Conservation (phyloP, 2,888 invertebrate genomes). For the Hyppa rectilinea region DNA sequence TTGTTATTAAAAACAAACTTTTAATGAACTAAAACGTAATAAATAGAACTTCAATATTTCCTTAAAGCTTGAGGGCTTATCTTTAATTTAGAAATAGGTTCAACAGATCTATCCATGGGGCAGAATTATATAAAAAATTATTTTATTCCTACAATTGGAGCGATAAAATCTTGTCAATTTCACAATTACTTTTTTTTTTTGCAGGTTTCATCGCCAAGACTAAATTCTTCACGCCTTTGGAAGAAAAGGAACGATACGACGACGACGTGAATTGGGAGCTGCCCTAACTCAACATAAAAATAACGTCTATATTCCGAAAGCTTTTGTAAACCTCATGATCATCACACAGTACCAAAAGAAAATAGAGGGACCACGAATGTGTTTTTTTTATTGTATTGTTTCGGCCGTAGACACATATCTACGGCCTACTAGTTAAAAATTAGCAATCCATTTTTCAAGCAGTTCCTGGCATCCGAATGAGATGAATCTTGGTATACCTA, state of each 20-base stretch:
- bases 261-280: slow-evolving; percentile 93
- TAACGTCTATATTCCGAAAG: slow-evolving; percentile 53
- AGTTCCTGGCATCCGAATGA: too few relatives aligned
- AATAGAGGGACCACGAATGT: not conserved
- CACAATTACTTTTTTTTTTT: slow-evolving; percentile 55
- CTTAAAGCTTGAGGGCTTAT: too few relatives aligned
- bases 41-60: too few relatives aligned
- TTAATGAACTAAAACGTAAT: too few relatives aligned
- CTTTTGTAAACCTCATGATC: slow-evolving; percentile 32
- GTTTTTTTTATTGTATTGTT: not conserved
- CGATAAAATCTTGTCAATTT: too few relatives aligned
- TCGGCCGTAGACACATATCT: not conserved
- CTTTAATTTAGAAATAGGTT: too few relatives aligned
- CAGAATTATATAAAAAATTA: too few relatives aligned
- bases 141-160: too few relatives aligned
- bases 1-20: too few relatives aligned
- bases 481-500: not conserved
- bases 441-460: not conserved
- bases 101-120: too few relatives aligned
- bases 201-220: slow-evolving; percentile 88
- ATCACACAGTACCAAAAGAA: slow-evolving; percentile 20
- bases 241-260: slow-evolving; percentile 91
- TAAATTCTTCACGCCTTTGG: slow-evolving; percentile 84
- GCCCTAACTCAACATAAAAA: slow-evolving; percentile 78
- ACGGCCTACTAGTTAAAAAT: not conserved